Percentiles rank a stretch among this genome's conserved stretches.
phyloP scores from a whole-genome alignment of 2,888 invertebrate genomes.

The Zygaena filipendulae region DNA sequence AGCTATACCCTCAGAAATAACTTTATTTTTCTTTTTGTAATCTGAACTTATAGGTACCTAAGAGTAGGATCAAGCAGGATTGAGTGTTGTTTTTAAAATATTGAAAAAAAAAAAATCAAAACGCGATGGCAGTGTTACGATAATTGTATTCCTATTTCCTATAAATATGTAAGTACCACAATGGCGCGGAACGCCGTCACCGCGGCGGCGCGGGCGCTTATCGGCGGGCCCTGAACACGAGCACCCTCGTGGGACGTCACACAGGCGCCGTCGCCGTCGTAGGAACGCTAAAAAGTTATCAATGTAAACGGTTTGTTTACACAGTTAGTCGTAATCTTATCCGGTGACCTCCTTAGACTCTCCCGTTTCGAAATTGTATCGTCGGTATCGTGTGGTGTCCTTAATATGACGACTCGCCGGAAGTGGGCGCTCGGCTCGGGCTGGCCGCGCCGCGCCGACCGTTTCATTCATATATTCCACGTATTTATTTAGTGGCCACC shows the following conservation, averaged over 20 bases:
- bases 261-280: conserved; percentile 59
- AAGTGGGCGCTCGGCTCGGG: conserved; percentile 48
- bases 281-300: conserved; percentile 61
- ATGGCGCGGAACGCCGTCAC: too few relatives aligned
- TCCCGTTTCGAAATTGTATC: conserved; percentile 66
- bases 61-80: too few relatives aligned
- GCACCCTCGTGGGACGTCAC: conserved; percentile 11
- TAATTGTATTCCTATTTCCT: too few relatives aligned
- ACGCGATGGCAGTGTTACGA: too few relatives aligned
- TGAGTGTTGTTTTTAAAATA: too few relatives aligned
- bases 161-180: too few relatives aligned
- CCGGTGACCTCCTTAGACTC: conserved; percentile 64
- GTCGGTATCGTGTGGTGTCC: conserved; percentile 54
- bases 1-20: too few relatives aligned
- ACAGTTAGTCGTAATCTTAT: conserved; percentile 66
- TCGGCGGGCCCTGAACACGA: too few relatives aligned
- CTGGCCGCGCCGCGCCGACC: conserved; percentile 29
- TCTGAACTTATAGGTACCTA: too few relatives aligned
- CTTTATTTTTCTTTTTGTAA: too few relatives aligned
- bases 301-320: conserved; percentile 66
- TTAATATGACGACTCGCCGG: conserved; percentile 51
- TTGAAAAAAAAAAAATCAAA: too few relatives aligned
- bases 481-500: conserved; percentile 48
- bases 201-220: too few relatives aligned
- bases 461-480: conserved; percentile 57